A percentile compares a stretch with the other conserved stretches of the same genome.
Evolutionary conservation across 2,888 invertebrate genomes (phyloP).

Genomic region (Drosophila picticornis): DNA sequence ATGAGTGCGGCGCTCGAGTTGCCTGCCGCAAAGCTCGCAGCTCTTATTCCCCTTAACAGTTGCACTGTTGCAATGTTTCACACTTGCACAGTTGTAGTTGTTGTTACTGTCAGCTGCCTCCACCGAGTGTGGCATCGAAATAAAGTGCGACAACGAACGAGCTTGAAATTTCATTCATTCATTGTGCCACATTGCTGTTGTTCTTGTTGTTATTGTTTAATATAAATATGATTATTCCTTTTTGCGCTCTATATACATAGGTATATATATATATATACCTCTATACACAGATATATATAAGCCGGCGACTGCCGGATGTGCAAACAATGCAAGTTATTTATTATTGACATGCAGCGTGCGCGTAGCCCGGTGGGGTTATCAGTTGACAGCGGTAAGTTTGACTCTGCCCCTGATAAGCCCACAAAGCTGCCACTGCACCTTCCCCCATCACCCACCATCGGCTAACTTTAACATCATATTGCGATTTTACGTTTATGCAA

Average conservation of each 20-base stretch:
- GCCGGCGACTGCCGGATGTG: constrained; percentile 29
- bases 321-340: constrained; percentile 76
- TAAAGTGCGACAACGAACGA: constrained; percentile 48
- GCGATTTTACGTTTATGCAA: constrained; percentile 49
- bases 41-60: constrained; percentile 35
- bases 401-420: constrained; percentile 65
- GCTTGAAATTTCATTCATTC: constrained; percentile 50
- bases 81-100: constrained; percentile 20
- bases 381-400: constrained; percentile 63
- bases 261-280: constrained; percentile 13
- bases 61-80: constrained; percentile 22
- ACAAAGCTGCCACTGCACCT: constrained; percentile 7
- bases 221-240: constrained; percentile 70
- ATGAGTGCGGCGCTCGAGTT: constrained; percentile 5
- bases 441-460: background rate
- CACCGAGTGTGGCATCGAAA: constrained; percentile 56
- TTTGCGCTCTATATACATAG: constrained; percentile 40
- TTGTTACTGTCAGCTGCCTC: constrained; percentile 45
- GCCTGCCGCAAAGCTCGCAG: constrained; percentile 33
- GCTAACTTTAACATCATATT: constrained; percentile 59
- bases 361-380: constrained; percentile 67
- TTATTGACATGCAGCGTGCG: constrained; percentile 67
- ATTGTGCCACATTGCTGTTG: constrained; percentile 39
- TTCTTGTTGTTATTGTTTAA: constrained; percentile 49
- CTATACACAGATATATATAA: constrained; percentile 40